Base-by-base conservation (phyloP, 2,888 invertebrate species). In the Mythimna pallens region DNA sequence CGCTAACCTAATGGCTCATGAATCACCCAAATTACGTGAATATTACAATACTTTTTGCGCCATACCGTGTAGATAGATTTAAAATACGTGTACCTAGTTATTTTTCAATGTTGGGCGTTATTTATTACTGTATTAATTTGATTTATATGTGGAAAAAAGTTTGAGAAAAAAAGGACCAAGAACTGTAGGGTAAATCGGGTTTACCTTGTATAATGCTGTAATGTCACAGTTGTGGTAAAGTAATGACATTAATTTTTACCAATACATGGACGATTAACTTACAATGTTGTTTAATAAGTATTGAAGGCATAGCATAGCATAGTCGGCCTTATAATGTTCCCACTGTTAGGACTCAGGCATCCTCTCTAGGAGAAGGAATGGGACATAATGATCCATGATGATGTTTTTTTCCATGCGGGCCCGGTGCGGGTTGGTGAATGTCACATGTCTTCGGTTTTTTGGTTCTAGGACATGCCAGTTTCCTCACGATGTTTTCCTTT, bases 21-120 rank as follows among this genome's bases (percentile, higher is more conserved):
- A 92, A 92, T 93, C 93, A 93, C 86, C 86, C 73, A 86, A 93
- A 93, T 92, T 89, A 92, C 93, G 90, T 85, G 90, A 92, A 90
- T 90, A 92, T 91, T 90, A 90, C 92, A 86, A 88, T 91, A 89
- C 89, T 91, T 91, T 90, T 88, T 85, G 87, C 87, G 76, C 86
- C 87, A 85, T 78, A 76, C 84, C 80, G 84, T 85, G 86, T 87
- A 88, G 88, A 87, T 89, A 88, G 89, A 89, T 90, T 92, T 91
- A 90, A 90, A 87, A 88, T 80, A 72, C 88, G 88, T 81, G 87
- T 86, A 86, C 81, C 79, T 82, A 86, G 85, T 78, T 82, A 82
- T 81, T 78, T 83, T 74, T 76, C 71, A 82, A 80, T 84, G 78
- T 81, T 57, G 40, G 50, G 7, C 70, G 73, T 76, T 81, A 84